These are phyloP conservation scores for Trichogramma dendrolimi DNA, from an alignment of 2,888 invertebrate genomes.

Conservation along the genomic window DNA sequence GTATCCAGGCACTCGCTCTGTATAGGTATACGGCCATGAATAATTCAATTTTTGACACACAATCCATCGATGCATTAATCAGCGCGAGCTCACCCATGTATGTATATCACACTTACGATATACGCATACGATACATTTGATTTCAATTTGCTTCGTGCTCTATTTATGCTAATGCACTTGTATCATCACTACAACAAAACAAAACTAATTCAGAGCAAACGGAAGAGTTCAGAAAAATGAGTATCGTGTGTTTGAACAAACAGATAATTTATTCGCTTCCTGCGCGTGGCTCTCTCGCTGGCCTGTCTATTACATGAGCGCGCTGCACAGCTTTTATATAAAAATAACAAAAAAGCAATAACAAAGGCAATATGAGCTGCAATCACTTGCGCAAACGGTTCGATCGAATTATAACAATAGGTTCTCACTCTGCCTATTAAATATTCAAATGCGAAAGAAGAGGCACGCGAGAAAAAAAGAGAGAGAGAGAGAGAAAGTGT, in stretches of 20 bases:
- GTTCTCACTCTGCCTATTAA: constrained; percentile 8
- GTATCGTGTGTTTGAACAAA: constrained; percentile 19
- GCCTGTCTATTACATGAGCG: too few species aligned
- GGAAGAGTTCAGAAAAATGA: constrained; percentile 23
- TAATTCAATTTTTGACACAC: too few species aligned
- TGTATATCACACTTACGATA: too few species aligned
- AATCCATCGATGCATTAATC: too few species aligned
- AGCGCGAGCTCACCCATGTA: too few species aligned
- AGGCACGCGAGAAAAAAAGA: not conserved
- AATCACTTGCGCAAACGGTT: constrained; percentile 24
- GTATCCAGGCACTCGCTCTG: too few species aligned
- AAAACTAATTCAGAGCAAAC: constrained; percentile 20
- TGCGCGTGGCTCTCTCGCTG: constrained; percentile 1
- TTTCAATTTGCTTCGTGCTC: too few species aligned
- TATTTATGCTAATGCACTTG: constrained; percentile 8
- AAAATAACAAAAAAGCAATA: constrained; percentile 10
- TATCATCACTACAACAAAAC: constrained; percentile 16
- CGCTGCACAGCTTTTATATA: too few species aligned
- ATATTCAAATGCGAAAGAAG: constrained; percentile 17
- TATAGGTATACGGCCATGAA: too few species aligned
- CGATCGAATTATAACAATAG: constrained; percentile 23
- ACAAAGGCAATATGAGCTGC: not conserved
- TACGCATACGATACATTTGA: too few species aligned
- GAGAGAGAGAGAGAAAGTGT: constrained; percentile 13
- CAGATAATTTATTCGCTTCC: constrained; percentile 27